Evolutionary conservation across 2,888 invertebrate genomes (phyloP), one percentile per base, ranked within the genome.

Genomic region (Lucinisca nassula): DNA sequence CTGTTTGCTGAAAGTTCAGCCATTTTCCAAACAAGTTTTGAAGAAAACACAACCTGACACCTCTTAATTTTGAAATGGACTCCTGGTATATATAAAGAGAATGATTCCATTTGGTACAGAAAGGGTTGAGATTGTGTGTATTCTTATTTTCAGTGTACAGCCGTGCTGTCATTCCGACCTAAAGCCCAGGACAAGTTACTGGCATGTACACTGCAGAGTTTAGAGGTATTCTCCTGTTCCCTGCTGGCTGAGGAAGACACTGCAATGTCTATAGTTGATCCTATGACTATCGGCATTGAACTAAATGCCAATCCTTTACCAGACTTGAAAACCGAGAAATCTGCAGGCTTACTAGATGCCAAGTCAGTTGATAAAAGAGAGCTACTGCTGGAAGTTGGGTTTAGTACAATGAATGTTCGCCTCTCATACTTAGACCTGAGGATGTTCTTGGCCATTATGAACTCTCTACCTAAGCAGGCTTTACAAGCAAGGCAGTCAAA

Each of bases 181-280:
- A 96, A 97, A 88, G 97, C 97, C 90, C 96, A 96, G 30, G 97
- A 97, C 93, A 98, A 98, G 95, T 98, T 98, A 0, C 97, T 99
- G 79, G 98, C 98, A 1, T 98, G 98, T 94, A 98, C 98, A 96
- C 97, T 99, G 79, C 98, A 98, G 95, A 98, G 96, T 85, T 97
- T 99, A 94, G 99, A 99, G 97, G 97, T 99, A 96, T 99, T 99
- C 97, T 99, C 99, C 1, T 98, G 98, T 96, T 98, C 98, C 92
- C 97, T 99, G 88, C 98, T 98, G 8, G 97, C 98, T 93, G 99
- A 99, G 97, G 98, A 98, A 90, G 98, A 98, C 95, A 99, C 99
- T 0, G 99, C 99, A 0, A 97, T 99, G 27, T 98, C 99, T 49
- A 99, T 99, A 93, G 98, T 99, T 81, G 99, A 99, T 96, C 99